A percentile compares a stretch with the other conserved stretches of the same genome.
Evolutionary conservation across 2,797 vertebrate species (phyloP).

Genomic region (Tokudaia muenninki): DNA sequence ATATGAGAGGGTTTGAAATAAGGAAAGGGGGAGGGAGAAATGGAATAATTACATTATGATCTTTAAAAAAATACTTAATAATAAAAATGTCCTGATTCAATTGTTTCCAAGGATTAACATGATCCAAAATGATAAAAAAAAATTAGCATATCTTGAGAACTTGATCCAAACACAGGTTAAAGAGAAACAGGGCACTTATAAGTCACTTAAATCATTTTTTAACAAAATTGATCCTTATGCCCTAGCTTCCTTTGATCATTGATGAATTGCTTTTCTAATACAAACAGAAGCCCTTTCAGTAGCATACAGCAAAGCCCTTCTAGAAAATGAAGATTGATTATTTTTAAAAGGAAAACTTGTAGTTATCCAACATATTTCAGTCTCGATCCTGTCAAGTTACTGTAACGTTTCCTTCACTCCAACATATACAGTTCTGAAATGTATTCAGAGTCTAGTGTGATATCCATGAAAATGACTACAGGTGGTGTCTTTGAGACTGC

Average conservation of each 20-base stretch:
- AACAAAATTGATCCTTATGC: neutral
- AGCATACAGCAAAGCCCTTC: neutral
- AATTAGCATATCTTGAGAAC: neutral
- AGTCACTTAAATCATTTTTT: neutral
- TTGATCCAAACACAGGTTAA: neutral
- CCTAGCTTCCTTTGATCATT: neutral
- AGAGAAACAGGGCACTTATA: neutral
- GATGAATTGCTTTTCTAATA: neutral
- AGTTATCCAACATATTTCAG: neutral
- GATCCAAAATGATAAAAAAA: slow-evolving; percentile 33
- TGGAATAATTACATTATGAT: neutral
- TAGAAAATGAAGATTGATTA: neutral
- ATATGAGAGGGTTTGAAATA: neutral
- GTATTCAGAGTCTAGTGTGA: neutral
- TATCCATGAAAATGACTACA: neutral
- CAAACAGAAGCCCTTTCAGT: neutral
- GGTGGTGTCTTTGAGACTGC: neutral
- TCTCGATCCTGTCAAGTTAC: neutral
- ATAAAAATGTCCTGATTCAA: neutral
- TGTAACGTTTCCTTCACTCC: neutral
- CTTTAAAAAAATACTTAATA: neutral
- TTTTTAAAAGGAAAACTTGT: neutral
- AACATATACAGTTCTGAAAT: neutral
- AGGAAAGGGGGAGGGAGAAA: neutral
- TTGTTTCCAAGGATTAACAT: neutral